These are phyloP conservation scores for Ormyrus rosae DNA, from an alignment of 2,888 invertebrate species.

Conservation along the genomic window DNA sequence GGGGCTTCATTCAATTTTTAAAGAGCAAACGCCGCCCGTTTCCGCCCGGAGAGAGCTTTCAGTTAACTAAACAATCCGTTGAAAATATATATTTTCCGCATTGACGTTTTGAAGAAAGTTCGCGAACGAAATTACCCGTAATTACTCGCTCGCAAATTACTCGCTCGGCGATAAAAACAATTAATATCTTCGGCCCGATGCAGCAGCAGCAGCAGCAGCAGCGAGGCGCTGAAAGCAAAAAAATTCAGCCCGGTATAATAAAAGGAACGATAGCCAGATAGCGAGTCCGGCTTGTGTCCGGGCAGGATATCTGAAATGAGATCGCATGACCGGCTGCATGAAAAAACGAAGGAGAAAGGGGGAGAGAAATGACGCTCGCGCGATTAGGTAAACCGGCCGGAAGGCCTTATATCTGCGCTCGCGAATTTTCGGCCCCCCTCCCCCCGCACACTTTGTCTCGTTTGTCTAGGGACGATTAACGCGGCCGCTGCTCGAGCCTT, in stretches of 20 bases:
- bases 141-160: background rate
- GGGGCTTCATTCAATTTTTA: too few relatives aligned
- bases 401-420: conserved; percentile 35
- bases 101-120: too few relatives aligned
- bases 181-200: background rate
- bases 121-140: background rate
- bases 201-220: background rate
- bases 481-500: background rate
- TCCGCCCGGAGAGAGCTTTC: too few relatives aligned
- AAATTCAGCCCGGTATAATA: too few relatives aligned
- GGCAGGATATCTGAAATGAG: conserved; percentile 60
- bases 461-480: conserved; percentile 16
- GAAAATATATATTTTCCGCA: too few relatives aligned
- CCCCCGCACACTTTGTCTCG: conserved; percentile 2
- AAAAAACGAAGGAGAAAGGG: background rate
- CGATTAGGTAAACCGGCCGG: conserved; percentile 33
- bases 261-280: conserved; percentile 24
- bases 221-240: background rate
- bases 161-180: background rate
- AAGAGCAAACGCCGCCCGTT: too few relatives aligned
- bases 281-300: conserved; percentile 36
- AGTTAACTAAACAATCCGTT: too few relatives aligned
- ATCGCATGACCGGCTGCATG: conserved; percentile 57
- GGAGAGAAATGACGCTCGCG: conserved; percentile 21
- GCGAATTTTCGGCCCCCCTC: background rate